phyloP scores from a whole-genome alignment of 2,113 vertebrate species.

The Castor canadensis region DNA sequence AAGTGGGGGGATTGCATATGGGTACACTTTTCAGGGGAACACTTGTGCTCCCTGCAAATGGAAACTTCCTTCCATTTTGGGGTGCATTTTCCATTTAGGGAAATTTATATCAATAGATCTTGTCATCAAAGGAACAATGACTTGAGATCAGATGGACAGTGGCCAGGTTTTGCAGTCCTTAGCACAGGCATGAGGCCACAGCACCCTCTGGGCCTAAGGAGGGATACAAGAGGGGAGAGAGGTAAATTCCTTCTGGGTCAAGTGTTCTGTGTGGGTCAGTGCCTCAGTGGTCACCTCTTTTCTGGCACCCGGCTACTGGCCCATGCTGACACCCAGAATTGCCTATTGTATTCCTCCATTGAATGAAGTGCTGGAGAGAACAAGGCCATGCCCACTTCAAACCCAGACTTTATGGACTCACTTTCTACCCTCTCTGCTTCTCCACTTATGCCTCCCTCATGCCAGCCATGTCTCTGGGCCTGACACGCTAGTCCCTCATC shows the following conservation, averaged over 20 bases:
- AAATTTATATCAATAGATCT: background rate
- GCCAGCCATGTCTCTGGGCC: accelerated
- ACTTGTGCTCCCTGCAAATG: background rate
- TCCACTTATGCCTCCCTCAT: accelerated
- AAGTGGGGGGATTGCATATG: background rate
- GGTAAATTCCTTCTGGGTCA: background rate
- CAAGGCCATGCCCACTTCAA: background rate
- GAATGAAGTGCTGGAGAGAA: background rate
- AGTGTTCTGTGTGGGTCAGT: background rate
- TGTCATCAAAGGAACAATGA: background rate
- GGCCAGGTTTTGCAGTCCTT: background rate
- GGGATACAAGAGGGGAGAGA: background rate
- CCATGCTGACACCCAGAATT: accelerated
- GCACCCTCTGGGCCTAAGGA: background rate
- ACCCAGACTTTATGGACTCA: no score
- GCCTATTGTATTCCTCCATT: background rate
- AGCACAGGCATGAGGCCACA: background rate
- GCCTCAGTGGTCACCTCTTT: background rate
- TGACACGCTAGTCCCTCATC: accelerated
- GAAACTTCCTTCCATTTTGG: background rate
- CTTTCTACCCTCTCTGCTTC: accelerated
- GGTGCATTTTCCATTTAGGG: background rate
- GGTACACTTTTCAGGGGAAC: background rate
- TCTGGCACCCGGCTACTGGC: background rate
- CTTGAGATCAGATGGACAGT: background rate